Conservation (phyloP, 2,797 vertebrate genomes). For the Sparidentex hasta region DNA sequence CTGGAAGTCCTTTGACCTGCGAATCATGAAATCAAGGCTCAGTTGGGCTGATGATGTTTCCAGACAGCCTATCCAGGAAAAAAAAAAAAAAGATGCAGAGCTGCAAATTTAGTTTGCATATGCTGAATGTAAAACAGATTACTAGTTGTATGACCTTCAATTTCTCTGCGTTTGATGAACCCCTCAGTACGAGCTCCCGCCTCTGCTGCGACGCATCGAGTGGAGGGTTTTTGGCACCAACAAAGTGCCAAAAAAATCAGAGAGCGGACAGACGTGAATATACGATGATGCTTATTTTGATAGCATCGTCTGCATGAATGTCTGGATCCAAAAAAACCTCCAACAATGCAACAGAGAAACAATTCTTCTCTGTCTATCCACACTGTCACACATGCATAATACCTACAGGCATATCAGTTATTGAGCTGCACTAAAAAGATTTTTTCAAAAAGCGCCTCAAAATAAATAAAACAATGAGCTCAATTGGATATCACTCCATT, state of each 20-base stretch:
- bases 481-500: constrained; percentile 63
- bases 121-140: constrained; percentile 44
- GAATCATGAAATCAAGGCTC: not conserved
- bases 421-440: constrained; percentile 8
- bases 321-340: constrained; percentile 28
- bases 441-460: too few species aligned
- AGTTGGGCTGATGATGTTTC: not conserved
- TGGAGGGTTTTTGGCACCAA: not conserved
- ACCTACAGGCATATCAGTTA: constrained; percentile 54
- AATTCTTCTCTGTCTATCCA: not conserved
- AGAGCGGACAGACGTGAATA: not conserved
- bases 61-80: not conserved
- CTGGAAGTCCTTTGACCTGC: not conserved
- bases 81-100: not conserved
- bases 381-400: constrained; percentile 19
- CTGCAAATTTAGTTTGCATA: constrained; percentile 39
- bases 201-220: not conserved
- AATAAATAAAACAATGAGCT: constrained; percentile 53
- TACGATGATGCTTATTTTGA: constrained; percentile 1
- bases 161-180: not conserved
- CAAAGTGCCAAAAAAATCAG: not conserved
- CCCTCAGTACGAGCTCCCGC: not conserved
- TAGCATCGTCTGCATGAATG: not conserved
- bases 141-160: constrained; percentile 56
- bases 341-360: not conserved